Evolutionary conservation across 2,888 invertebrate species (phyloP), one percentile per base, ranked within the genome.

Genomic region (Nymphalis urticae): DNA sequence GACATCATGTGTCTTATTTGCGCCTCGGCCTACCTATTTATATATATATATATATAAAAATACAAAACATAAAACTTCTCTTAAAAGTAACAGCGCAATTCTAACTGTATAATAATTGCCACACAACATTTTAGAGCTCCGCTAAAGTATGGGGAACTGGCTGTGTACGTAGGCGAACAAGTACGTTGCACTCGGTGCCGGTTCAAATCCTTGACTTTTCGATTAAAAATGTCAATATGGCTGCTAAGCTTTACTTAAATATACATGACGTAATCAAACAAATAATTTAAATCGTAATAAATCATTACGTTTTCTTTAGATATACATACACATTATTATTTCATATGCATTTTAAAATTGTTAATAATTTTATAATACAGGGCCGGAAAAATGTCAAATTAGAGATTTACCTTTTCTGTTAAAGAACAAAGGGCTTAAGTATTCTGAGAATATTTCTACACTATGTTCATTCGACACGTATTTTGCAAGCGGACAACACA

Each of bases 191-290:
- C 70, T 71, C 69, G 60, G 54, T 66, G 19, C 51, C 63, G 27
- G 56, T 32, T 66, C 8, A 48, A 63, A 70, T 66, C 74, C 74
- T 74, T 74, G 74, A 74, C 69, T 68, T 74, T 69, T 70, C 59
- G 60, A 72, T 51, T 68, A 60, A 66, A 71, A 68, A 72, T 72
- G 68, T 69, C 69, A 64, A 51, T 53, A 69, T 36, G 27, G 56
- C 17, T 51, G 47, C 42, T 5, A 19, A n/a, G 50, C 48, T 64
- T 19, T 42, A 62, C 27, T 48, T 9, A 19, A 32, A 32, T 32
- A 6, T n/a, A 32, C 32, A 9, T 56, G 27, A 56, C 27, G 27
- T 56, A 10, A 56, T 27, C 27, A 24, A 54, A 54, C 17, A 24
- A 54, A 6, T 51, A 51, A 19, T 10, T 19, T 10, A 10, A 51